A percentile compares a stretch with the other conserved stretches of the same genome.
These are phyloP conservation scores for Periophthalmus modestus DNA, from an alignment of 2,113 vertebrate species.

Conservation along the genomic window DNA sequence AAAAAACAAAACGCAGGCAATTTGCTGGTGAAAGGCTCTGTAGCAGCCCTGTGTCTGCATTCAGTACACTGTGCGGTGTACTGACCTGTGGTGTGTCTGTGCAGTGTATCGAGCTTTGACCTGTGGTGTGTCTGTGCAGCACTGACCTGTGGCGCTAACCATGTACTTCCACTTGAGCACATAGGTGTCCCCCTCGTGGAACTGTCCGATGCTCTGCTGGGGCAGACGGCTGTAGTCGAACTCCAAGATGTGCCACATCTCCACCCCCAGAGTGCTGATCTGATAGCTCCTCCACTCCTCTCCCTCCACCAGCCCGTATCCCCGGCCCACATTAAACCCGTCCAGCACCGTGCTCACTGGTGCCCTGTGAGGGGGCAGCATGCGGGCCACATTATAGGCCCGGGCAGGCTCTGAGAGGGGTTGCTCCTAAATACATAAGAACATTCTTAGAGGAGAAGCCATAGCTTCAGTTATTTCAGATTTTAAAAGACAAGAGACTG, in stretches of 20 bases:
- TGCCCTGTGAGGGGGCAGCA: slow-evolving; percentile 85
- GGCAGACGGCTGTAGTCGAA: slow-evolving; percentile 97
- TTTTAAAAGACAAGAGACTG: too few species aligned
- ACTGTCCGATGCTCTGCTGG: slow-evolving; percentile 96
- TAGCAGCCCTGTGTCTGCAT: too few species aligned
- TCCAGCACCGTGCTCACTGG: slow-evolving; percentile 83
- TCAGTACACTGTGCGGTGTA: too few species aligned
- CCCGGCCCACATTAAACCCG: slow-evolving; percentile 87
- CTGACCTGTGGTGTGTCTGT: background rate
- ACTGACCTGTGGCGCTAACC: slow-evolving; percentile 90
- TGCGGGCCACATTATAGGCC: slow-evolving; percentile 82
- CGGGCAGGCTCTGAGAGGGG: slow-evolving; percentile 77
- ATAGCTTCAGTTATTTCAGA: background rate
- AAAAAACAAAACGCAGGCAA: too few species aligned
- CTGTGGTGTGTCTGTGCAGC: background rate
- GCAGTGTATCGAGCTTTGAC: background rate
- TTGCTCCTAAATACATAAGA: background rate
- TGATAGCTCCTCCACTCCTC: slow-evolving; percentile 87
- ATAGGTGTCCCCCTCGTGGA: slow-evolving; percentile 96
- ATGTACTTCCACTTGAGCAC: slow-evolving; percentile 98
- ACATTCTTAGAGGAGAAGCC: background rate
- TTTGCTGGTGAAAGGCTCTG: too few species aligned
- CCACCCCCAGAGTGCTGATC: slow-evolving; percentile 85
- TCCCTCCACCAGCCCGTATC: slow-evolving; percentile 86
- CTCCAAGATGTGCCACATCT: slow-evolving; percentile 97